Evolutionary conservation across 2,888 invertebrate species (phyloP), one percentile per base, ranked within the genome.

Genomic region (Netelia melanura): DNA sequence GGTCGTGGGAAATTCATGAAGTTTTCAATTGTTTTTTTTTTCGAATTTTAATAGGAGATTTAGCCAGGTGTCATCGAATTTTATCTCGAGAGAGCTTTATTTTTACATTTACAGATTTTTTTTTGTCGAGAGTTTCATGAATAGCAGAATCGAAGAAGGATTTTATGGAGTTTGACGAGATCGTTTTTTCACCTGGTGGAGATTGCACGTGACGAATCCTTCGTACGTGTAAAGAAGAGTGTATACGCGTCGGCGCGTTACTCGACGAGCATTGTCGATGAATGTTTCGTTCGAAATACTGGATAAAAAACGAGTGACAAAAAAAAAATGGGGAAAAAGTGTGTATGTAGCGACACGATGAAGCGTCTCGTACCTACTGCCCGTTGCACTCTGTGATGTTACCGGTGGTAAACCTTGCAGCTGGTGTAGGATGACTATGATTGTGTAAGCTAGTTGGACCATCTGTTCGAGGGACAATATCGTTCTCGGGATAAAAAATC

Each of bases 41-140:
- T 5, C 56, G 43, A 5, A 30, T 30, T 30, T 30, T 30, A 5
- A 30, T 30, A 3, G 25, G 25, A 3, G 25, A 25, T 25, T 25
- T 25, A 3, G 25, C 25, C 25, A 25, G 25, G 30, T 30, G 30
- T 30, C 30, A 5, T 30, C 3, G 3, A 30, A 30, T 30, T 48
- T 10, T 10, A 3, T 48, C 14, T 2, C 62, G 30, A 25, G 25
- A 48, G 11, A 48, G 11, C 10, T 48, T 48, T 48, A 11, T 14
- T 2, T 48, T 2, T 17, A 17, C 48, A 48, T 11, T 48, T 48
- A 9, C 14, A 10, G 48, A 10, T 84, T 82, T 81, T 30, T 17
- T 30, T 30, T 30, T 30, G 25, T 25, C 30, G 30, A 30, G 86
- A 85, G 87, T 90, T 87, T 87, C 89, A 89, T 89, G 90, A 90